Conservation (phyloP, 2,888 invertebrate genomes). For the Timandra comae region DNA sequence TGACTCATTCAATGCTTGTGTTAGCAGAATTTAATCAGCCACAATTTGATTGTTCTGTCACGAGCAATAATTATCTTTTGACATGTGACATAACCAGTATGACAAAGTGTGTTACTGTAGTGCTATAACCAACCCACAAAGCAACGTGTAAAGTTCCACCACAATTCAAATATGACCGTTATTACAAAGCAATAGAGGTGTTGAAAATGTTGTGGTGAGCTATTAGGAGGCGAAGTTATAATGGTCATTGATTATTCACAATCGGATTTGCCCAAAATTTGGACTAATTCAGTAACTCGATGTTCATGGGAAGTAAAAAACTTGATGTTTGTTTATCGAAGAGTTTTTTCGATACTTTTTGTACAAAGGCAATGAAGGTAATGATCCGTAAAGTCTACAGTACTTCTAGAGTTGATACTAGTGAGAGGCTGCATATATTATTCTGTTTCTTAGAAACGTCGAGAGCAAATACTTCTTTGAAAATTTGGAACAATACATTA, state of each 20-base stretch:
- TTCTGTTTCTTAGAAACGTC: too few species aligned
- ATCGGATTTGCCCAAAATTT: constrained; percentile 16
- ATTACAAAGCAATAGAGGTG: neutral
- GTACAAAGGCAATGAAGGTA: too few species aligned
- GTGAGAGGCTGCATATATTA: too few species aligned
- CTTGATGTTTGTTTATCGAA: constrained; percentile 4
- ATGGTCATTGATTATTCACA: constrained; percentile 20
- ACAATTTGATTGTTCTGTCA: constrained; percentile 27
- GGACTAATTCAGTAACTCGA: constrained; percentile 11
- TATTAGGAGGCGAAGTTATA: neutral
- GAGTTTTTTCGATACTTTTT: too few species aligned
- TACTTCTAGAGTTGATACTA: too few species aligned
- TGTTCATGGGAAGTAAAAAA: constrained; percentile 6
- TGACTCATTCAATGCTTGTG: too few species aligned
- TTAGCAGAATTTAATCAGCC: constrained; percentile 24
- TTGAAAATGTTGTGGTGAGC: neutral
- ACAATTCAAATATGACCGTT: constrained; percentile 6
- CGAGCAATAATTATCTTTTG: constrained; percentile 32
- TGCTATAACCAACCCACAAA: constrained; percentile 8
- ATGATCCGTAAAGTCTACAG: too few species aligned
- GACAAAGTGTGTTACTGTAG: constrained; percentile 26
- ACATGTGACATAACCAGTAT: constrained; percentile 31
- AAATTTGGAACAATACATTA: too few species aligned
- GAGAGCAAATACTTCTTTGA: too few species aligned
- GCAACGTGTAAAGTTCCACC: neutral